Evolutionary conservation across 2,888 invertebrate genomes (phyloP).

Genomic region (Cacoxenus indagator): DNA sequence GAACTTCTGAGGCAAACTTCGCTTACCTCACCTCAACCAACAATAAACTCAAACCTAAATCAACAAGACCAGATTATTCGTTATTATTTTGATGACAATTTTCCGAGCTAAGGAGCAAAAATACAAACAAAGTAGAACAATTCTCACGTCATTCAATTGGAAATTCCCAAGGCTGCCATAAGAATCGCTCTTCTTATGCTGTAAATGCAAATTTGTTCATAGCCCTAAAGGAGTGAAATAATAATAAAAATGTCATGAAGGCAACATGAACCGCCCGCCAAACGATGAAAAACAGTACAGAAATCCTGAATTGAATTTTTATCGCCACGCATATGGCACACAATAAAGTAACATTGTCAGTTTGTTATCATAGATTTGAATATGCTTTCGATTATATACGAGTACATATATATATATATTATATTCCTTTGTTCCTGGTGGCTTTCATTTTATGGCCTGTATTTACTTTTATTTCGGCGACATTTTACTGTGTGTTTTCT

Average conservation of each 20-base stretch:
- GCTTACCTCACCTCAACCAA: constrained; percentile 8
- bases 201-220: constrained; percentile 62
- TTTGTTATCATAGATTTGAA: constrained; percentile 36
- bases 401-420: no score
- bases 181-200: not conserved
- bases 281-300: constrained; percentile 20
- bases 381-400: not conserved
- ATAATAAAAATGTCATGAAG: constrained; percentile 65
- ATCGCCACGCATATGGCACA: constrained; percentile 44
- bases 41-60: constrained; percentile 26
- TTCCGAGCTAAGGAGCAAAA: constrained; percentile 30
- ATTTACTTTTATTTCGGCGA: constrained; percentile 35
- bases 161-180: constrained; percentile 64
- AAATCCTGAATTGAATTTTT: constrained; percentile 70
- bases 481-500: constrained; percentile 33
- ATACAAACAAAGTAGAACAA: constrained; percentile 49
- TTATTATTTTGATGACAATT: constrained; percentile 60
- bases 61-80: constrained; percentile 61
- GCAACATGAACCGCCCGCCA: constrained; percentile 11
- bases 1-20: constrained; percentile 43
- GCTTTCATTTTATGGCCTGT: constrained; percentile 21
- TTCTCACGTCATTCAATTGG: constrained; percentile 69
- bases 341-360: constrained; percentile 63
- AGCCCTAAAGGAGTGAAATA: constrained; percentile 65
- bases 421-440: no score